Evolutionary conservation across 2,888 invertebrate genomes (phyloP), one percentile per base, ranked within the genome.

Genomic region (Eurois occulta): DNA sequence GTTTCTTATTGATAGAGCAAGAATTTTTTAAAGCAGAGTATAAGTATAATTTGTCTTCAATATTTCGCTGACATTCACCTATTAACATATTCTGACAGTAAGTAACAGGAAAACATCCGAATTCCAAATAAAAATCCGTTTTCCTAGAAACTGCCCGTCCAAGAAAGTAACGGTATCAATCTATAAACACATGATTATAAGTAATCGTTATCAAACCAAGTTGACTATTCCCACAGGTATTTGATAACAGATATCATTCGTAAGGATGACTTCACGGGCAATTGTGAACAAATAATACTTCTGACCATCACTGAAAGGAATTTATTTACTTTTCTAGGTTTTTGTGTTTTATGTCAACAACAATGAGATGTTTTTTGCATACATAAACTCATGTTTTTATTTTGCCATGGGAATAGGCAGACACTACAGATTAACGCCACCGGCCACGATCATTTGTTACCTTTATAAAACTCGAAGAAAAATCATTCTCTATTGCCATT

Each of bases 211-310:
- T 72, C 58, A 78, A 65, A 28, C 21, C 32, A 16, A 68, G 72
- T 69, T 69, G 60, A 66, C 52, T 16, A 43, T 81, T 72, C 72
- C 48, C 79, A 78, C 38, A 46, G 52, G 58, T 60, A 60, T 68
- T 38, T 72, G 38, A 77, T 76, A 82, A 46, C 13, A 24, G 55
- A 52, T 55, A 43, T 32, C 32, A 52, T 62, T 62, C 55, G 35
- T 32, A 65, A 65, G 72, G 10, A 21, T 65, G 68, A 82, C 35
- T 35, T 82, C n/a, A 58, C 24, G 18, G 4, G 21, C 7, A 5
- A 35, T 55, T 68, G 24, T 46, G 24, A 28, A 18, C 13, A 38
- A 46, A 81, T 38, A 38, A 77, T n/a, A 55, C n/a, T n/a, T n/a
- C n/a, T 28, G 62, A 55, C 24, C 28, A 18, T 35, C n/a, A 41